Base-by-base conservation (phyloP, 2,888 invertebrate genomes). In the Heliothis peltigera region DNA sequence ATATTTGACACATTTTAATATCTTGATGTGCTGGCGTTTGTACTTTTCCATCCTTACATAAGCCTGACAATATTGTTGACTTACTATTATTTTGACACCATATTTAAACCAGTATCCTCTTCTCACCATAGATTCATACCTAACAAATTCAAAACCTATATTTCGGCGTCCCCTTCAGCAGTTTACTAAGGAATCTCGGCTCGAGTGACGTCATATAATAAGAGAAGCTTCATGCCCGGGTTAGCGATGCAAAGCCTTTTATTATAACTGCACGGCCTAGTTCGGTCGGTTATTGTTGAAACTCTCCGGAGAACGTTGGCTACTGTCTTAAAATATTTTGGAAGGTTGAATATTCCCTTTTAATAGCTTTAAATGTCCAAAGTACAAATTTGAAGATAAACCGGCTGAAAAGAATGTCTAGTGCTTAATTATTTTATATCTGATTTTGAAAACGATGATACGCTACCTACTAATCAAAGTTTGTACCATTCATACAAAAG, bases 161-260 rank as follows among this genome's bases (percentile, higher is more conserved):
- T 46, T 44, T 35, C 10, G 0, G 1, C 19, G 8, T 15, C 39
- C 17, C 35, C 52, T 42, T 52, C 39, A 62, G 21, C 25, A 57
- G 52, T 53, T 54, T 55, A 56, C 48, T 4, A 43, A 28, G 21
- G n/a, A 58, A 62, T 53, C 58, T 56, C 7, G 17, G 39, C 35
- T 39, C 51, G 54, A 66, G 43, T 69, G 65, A 76, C 65, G 68
- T 75, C 74, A 80, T 74, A 69, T 77, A 80, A 79, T 81, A 79
- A 75, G 63, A 61, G 59, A 22, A 62, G 56, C 66, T 54, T 15
- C 25, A 42, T 73, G 69, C 73, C 47, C 18, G 44, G 60, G 70
- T 72, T 68, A 51, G 66, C 49, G 64, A 66, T 78, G 81, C 71
- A 79, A 81, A 80, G 74, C 74, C 74, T 79, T 82, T 77, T 81